Evolutionary conservation across 1,140 invertebrate species (phyloP).

Genomic region (Papilio dardanus): DNA sequence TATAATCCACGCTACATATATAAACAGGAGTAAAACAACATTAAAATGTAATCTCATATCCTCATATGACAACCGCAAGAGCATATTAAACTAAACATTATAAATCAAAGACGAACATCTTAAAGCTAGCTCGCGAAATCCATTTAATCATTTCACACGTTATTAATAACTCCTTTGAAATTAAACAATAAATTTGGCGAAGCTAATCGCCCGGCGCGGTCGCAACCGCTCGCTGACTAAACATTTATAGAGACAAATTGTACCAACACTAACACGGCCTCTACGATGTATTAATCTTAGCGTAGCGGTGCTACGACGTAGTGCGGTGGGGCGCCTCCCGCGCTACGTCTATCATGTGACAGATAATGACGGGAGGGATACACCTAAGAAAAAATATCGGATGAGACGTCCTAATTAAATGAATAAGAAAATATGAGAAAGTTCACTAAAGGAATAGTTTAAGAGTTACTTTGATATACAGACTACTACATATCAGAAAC

Average conservation of each 20-base stretch:
- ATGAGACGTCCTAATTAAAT: slow-evolving; percentile 1
- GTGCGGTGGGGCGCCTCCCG: slow-evolving; percentile 45
- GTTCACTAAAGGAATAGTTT: neutral
- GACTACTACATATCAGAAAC: too few relatives aligned
- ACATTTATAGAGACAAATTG: slow-evolving; percentile 83
- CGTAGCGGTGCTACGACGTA: slow-evolving; percentile 56
- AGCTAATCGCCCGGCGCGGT: slow-evolving; percentile 76
- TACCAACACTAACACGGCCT: slow-evolving; percentile 73
- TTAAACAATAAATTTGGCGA: slow-evolving; percentile 81
- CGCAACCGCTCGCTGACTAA: slow-evolving; percentile 78
- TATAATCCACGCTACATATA: neutral
- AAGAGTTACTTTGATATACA: neutral
- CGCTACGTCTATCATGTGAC: slow-evolving; percentile 42
- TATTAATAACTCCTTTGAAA: slow-evolving; percentile 81
- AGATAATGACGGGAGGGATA: slow-evolving; percentile 48
- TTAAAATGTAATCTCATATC: slow-evolving; percentile 41
- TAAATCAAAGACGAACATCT: slow-evolving; percentile 74
- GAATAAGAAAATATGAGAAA: neutral
- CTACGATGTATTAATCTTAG: slow-evolving; percentile 79
- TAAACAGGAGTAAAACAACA: slow-evolving; percentile 33
- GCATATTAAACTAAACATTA: slow-evolving; percentile 59
- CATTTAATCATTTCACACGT: slow-evolving; percentile 77
- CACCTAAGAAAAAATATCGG: neutral
- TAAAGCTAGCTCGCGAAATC: slow-evolving; percentile 70
- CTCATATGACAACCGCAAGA: slow-evolving; percentile 50